Evolutionary conservation across 2,797 vertebrate genomes (phyloP).

Genomic region (Lithobates sylvaticus): DNA sequence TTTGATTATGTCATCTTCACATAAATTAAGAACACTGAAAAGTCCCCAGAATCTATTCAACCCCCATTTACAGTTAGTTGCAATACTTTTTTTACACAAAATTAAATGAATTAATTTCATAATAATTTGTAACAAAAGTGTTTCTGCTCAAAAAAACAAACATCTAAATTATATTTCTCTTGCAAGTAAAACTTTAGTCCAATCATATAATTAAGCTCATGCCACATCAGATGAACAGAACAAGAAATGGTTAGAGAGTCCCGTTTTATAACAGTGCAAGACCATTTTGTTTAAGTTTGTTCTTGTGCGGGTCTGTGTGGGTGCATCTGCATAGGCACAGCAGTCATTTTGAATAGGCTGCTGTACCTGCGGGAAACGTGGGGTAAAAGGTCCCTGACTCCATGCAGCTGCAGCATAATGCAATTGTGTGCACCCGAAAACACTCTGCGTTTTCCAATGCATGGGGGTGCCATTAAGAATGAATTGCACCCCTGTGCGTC

Average conservation of each 20-base stretch:
- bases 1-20: neutral
- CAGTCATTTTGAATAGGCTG: no score
- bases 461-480: no score
- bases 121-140: neutral
- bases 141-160: neutral
- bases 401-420: no score
- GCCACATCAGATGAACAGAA: neutral
- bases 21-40: neutral
- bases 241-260: neutral
- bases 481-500: no score
- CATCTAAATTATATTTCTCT: conserved; percentile 19
- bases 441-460: no score
- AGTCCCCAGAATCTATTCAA: neutral
- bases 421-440: no score
- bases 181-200: conserved; percentile 8
- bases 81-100: neutral
- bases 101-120: neutral
- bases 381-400: no score
- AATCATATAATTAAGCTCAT: conserved; percentile 15
- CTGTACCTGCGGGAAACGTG: no score
- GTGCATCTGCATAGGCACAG: no score
- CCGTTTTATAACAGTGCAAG: no score
- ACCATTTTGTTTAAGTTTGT: no score
- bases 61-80: neutral
- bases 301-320: no score